A percentile compares a stretch with the other conserved stretches of the same genome.
phyloP scores from a whole-genome alignment of 2,797 vertebrate species.

The Lithobates sylvaticus region DNA sequence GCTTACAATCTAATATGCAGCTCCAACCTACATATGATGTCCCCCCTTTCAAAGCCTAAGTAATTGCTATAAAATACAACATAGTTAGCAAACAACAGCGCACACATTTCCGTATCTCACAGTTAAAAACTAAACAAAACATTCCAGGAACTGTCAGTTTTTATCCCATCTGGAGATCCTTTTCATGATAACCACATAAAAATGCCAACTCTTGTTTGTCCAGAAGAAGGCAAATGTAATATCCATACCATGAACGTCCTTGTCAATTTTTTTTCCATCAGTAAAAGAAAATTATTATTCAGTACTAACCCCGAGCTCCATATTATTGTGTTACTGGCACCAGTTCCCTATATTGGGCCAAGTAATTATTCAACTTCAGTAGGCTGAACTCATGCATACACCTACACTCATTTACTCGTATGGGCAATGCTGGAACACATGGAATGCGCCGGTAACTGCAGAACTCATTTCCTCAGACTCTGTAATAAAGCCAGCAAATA shows the following conservation, averaged over 20 bases:
- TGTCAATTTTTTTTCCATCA: background rate
- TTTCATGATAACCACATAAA: background rate
- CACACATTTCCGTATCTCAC: too few relatives aligned
- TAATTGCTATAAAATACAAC: too few relatives aligned
- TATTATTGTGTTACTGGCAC: background rate
- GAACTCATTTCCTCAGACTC: constrained; percentile 9
- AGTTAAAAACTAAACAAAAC: too few relatives aligned
- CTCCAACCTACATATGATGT: too few relatives aligned
- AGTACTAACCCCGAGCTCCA: background rate
- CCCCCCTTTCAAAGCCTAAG: too few relatives aligned
- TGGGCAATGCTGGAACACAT: background rate
- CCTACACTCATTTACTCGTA: background rate
- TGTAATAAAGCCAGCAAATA: constrained; percentile 21
- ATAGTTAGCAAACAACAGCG: too few relatives aligned
- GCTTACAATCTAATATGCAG: too few relatives aligned
- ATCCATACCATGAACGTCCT: background rate
- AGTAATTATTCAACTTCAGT: constrained; percentile 17
- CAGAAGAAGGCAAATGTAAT: background rate
- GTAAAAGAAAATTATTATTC: background rate
- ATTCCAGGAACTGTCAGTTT: background rate
- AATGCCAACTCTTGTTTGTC: background rate
- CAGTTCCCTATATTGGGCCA: background rate
- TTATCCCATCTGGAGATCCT: background rate
- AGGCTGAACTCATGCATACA: background rate
- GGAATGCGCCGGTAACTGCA: constrained; percentile 12